phyloP scores from a whole-genome alignment of 2,888 invertebrate species.

The Athetis lepigone region DNA sequence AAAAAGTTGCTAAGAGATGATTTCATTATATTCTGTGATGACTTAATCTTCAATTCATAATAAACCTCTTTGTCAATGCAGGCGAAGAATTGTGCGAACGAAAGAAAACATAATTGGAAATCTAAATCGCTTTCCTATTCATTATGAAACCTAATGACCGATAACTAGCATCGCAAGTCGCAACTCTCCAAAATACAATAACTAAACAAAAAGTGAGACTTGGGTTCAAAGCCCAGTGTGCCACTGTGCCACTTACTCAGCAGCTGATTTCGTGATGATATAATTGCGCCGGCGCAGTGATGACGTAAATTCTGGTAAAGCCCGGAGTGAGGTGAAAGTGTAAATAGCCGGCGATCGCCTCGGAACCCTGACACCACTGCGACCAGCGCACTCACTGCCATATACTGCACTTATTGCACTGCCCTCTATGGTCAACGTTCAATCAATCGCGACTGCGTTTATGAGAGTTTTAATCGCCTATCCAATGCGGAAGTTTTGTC shows the following conservation, averaged over 20 bases:
- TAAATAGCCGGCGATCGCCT: conserved; percentile 71
- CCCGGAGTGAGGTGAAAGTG: conserved; percentile 82
- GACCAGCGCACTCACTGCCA: conserved; percentile 42
- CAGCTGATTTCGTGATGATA: conserved; percentile 85
- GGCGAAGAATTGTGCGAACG: conserved; percentile 15
- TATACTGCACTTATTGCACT: conserved; percentile 37
- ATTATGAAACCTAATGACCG: conserved; percentile 61
- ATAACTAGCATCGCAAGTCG: conserved; percentile 66
- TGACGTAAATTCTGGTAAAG: conserved; percentile 84
- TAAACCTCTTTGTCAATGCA: conserved; percentile 7
- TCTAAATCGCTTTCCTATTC: conserved; percentile 62
- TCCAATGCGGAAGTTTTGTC: conserved; percentile 62
- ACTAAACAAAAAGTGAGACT: conserved; percentile 67
- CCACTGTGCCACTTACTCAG: conserved; percentile 77
- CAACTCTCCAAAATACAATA: conserved; percentile 65
- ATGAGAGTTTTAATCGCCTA: conserved; percentile 17
- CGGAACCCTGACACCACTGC: conserved; percentile 75
- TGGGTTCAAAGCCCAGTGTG: conserved; percentile 67
- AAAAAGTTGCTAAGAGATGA: not conserved
- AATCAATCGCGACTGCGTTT: conserved; percentile 22
- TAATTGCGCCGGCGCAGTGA: conserved; percentile 76
- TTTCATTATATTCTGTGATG: not conserved
- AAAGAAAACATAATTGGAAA: conserved; percentile 47
- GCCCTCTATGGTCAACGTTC: conserved; percentile 46
- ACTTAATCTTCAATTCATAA: conserved; percentile 9